Conservation (phyloP, 2,888 invertebrate genomes). For the Dynastes tityus region DNA sequence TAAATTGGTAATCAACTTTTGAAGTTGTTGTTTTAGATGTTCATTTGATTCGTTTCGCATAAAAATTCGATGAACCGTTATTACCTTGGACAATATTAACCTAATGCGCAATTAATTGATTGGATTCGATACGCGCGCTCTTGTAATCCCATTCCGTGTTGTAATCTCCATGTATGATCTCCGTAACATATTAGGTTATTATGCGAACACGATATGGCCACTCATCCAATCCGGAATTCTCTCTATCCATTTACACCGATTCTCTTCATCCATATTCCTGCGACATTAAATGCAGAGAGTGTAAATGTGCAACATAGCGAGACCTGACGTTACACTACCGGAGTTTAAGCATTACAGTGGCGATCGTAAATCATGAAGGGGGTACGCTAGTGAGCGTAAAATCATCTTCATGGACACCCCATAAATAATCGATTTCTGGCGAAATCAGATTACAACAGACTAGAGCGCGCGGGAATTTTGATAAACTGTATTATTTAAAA, state of each 20-base stretch:
- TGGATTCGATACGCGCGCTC: conserved; percentile 31
- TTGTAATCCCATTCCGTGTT: conserved; percentile 36
- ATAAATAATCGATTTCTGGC: conserved; percentile 54
- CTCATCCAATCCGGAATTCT: conserved; percentile 37
- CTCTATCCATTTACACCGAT: conserved; percentile 41
- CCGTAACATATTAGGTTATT: conserved; percentile 48
- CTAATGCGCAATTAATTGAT: conserved; percentile 45
- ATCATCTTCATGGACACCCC: conserved; percentile 56
- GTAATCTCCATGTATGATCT: conserved; percentile 48
- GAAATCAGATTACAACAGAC: conserved; percentile 51
- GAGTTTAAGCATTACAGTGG: conserved; percentile 41
- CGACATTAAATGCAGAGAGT: conserved; percentile 47
- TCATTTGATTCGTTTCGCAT: neutral
- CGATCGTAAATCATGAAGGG: conserved; percentile 50
- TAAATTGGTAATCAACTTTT: neutral
- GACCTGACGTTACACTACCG: conserved; percentile 47
- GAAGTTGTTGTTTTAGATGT: neutral
- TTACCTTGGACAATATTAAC: neutral
- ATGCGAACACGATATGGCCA: conserved; percentile 33
- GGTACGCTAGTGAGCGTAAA: conserved; percentile 52
- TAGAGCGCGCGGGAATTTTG: conserved; percentile 25
- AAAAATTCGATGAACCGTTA: neutral
- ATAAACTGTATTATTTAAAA: conserved; percentile 42
- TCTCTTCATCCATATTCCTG: conserved; percentile 42
- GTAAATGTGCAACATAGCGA: conserved; percentile 51